Conservation (phyloP, 2,113 vertebrate species). For the Chroicocephalus ridibundus region DNA sequence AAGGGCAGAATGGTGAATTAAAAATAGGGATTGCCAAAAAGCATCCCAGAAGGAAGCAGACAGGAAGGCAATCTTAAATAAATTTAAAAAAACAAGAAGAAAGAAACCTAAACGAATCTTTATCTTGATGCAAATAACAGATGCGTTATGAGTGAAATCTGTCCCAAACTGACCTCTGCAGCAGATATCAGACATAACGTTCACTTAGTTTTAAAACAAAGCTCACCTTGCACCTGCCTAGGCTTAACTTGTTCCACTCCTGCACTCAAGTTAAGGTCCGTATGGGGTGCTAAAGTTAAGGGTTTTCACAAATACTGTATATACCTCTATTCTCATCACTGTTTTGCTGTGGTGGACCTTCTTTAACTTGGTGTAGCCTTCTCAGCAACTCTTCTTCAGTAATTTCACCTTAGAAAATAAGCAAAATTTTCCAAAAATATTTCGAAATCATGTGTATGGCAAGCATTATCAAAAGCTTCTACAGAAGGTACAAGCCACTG, state of each 20-base stretch:
- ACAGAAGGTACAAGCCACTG: constrained; percentile 46
- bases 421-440: constrained; percentile 67
- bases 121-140: background rate
- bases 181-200: background rate
- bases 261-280: constrained; percentile 65
- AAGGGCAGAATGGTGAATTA: background rate
- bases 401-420: constrained; percentile 88
- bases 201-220: constrained; percentile 33
- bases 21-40: background rate
- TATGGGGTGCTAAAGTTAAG: constrained; percentile 58
- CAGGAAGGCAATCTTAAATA: background rate
- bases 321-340: constrained; percentile 86
- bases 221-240: constrained; percentile 63
- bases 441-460: constrained; percentile 60
- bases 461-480: constrained; percentile 51
- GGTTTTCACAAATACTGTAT: constrained; percentile 59
- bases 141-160: background rate
- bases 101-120: background rate
- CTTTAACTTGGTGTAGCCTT: constrained; percentile 95
- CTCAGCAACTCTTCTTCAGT: constrained; percentile 94
- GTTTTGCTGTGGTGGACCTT: constrained; percentile 86
- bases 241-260: constrained; percentile 58
- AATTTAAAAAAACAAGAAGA: background rate
- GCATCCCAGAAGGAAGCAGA: background rate
- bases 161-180: constrained; percentile 38